Evolutionary conservation across 2,888 invertebrate genomes (phyloP), one percentile per base, ranked within the genome.

Genomic region (Geophilus truncorum): DNA sequence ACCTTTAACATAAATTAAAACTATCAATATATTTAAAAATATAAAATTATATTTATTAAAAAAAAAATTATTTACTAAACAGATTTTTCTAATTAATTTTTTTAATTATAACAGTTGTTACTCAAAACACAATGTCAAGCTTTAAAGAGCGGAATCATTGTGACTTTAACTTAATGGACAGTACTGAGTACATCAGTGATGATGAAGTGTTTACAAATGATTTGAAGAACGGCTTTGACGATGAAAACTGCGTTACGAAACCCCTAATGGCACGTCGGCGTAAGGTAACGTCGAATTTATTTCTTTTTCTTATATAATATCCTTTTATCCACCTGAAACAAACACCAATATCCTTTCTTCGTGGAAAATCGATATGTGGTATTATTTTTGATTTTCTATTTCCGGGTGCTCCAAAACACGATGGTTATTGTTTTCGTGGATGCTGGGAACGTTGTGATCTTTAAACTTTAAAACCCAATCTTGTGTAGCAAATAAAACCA

Each of bases 151-250:
- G 76, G 76, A 81, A 23, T 18, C 62, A 51, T 45, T 82, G 79
- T 78, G 79, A 90, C 83, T 88, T 91, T 80, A 90, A 91, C 83
- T 90, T 92, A 75, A 88, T 91, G 82, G 92, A 93, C 86, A 92
- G 91, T 45, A 83, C 83, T 83, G 87, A 88, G 76, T 93, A 93
- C 83, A 90, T 91, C 83, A 88, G 92, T 84, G 92, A 92, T 86
- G 93, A 93, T 86, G 93, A 93, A 86, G 93, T 93, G 21, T 93
- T 93, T 85, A 92, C 93, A 83, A 89, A 92, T 82, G 92, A 93
- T 88, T 89, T 88, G 83, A 91, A 91, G 86, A 82, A 10, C 81
- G 70, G 70, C 7, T 86, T 91, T 81, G 90, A 90, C 81, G 91
- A 92, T 84, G 92, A 92, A 83, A 89, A 91, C 83, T 92, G 91